Evolutionary conservation across 2,888 invertebrate genomes (phyloP).

Genomic region (Carterocephalus palaemon): DNA sequence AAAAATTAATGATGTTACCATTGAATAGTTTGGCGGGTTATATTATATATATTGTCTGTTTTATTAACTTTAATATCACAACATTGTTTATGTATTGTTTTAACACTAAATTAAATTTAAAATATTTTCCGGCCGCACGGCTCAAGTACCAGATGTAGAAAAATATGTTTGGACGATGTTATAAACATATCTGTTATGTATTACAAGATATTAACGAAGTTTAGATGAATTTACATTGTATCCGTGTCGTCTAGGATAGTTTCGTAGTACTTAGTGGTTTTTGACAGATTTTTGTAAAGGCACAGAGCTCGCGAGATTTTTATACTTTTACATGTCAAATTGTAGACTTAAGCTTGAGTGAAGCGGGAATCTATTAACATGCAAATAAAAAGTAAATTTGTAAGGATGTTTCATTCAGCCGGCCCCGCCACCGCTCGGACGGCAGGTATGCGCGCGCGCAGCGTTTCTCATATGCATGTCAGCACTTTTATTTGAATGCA

Average conservation of each 20-base stretch:
- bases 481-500: conserved; percentile 38
- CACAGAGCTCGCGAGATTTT: conserved; percentile 1
- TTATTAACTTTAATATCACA: no score
- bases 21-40: no score
- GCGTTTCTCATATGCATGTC: conserved; percentile 66
- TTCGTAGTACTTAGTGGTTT: conserved; percentile 18
- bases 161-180: background rate
- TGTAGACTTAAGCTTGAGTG: conserved; percentile 53
- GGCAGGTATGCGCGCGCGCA: conserved; percentile 36
- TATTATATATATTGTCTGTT: no score
- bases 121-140: no score
- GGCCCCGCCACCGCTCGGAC: conserved; percentile 5
- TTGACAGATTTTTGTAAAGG: conserved; percentile 12
- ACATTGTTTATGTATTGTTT: no score
- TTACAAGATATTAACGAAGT: conserved; percentile 18
- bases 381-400: conserved; percentile 55
- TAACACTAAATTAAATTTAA: no score
- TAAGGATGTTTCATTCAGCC: conserved; percentile 29
- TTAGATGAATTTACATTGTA: conserved; percentile 30
- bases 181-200: conserved; percentile 16
- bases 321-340: conserved; percentile 28
- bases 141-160: no score
- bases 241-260: no score
- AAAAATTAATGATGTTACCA: no score
- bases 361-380: conserved; percentile 57